Percentiles rank a stretch among this genome's conserved stretches.
phyloP scores from a whole-genome alignment of 1,140 invertebrate genomes.

The Amphibalanus amphitrite region DNA sequence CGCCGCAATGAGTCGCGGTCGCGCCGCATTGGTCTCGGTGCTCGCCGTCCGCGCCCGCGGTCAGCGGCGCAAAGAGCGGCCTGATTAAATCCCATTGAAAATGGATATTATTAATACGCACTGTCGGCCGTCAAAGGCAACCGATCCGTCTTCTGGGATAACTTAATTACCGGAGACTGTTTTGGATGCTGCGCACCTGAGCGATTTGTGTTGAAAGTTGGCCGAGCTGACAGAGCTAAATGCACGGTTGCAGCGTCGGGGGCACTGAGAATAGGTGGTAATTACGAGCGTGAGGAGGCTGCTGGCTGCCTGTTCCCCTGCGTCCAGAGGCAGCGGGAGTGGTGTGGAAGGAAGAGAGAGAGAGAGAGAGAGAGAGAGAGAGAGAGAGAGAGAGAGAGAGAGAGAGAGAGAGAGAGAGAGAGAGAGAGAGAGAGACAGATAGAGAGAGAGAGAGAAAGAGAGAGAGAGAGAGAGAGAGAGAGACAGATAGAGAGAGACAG shows the following conservation, averaged over 20 bases:
- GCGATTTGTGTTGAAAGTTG: not conserved
- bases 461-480: no score
- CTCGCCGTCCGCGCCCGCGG: not conserved
- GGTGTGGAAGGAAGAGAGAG: no score
- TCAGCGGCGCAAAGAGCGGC: not conserved
- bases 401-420: no score
- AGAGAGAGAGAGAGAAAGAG: no score
- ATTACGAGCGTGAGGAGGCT: not conserved
- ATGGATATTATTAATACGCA: not conserved
- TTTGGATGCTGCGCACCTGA: not conserved
- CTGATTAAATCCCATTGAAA: constrained; percentile 1
- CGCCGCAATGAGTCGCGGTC: no score
- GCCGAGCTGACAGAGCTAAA: not conserved
- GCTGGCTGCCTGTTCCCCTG: no score
- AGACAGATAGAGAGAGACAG: no score
- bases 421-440: no score
- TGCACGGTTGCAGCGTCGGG: not conserved
- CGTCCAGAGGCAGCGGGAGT: no score
- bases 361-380: no score
- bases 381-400: no score
- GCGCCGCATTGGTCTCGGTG: not conserved
- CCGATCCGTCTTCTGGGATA: not conserved
- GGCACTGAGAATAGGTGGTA: not conserved
- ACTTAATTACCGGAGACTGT: not conserved
- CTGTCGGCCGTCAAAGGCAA: not conserved